A percentile compares a stretch with the other conserved stretches of the same genome.
These are phyloP conservation scores for Temnothorax unifasciatus DNA, from an alignment of 2,888 invertebrate species.

Conservation along the genomic window DNA sequence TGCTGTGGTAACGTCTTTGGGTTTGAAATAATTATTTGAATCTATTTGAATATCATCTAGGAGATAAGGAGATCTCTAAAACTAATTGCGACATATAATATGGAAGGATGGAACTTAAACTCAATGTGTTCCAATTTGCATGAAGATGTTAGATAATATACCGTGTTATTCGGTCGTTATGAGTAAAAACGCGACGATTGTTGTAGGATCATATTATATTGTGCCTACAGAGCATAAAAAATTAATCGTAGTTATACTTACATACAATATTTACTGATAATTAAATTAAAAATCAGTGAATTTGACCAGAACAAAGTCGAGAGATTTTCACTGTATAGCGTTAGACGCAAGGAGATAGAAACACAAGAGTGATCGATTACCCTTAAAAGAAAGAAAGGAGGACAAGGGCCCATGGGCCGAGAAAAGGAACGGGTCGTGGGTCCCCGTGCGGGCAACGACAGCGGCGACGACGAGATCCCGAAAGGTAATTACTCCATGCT, in stretches of 20 bases:
- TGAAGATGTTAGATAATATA: not conserved
- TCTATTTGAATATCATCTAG: not conserved
- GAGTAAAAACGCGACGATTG: not conserved
- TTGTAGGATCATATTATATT: not conserved
- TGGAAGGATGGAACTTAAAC: not conserved
- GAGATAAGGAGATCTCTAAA: not conserved
- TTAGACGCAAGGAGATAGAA: slow-evolving; percentile 2
- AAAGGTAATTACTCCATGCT: slow-evolving; percentile 85
- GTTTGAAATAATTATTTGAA: not conserved
- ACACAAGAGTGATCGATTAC: slow-evolving; percentile 17
- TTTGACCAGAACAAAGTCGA: slow-evolving; percentile 2
- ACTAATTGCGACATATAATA: not conserved
- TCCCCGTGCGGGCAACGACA: slow-evolving; percentile 36
- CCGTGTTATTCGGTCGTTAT: not conserved
- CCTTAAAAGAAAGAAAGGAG: slow-evolving; percentile 27
- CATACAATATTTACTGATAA: not conserved
- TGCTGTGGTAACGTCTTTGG: not conserved
- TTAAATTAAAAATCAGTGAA: slow-evolving; percentile 8
- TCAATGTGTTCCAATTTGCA: not conserved
- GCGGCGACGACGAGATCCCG: slow-evolving; percentile 69
- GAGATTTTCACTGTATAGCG: slow-evolving; percentile 16
- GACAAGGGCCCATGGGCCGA: slow-evolving; percentile 46
- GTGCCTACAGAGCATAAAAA: not conserved
- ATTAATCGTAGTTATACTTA: not conserved
- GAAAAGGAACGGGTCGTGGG: slow-evolving; percentile 29